Evolutionary conservation across 2,797 vertebrate genomes (phyloP).

Genomic region (Clarias laeviceps): DNA sequence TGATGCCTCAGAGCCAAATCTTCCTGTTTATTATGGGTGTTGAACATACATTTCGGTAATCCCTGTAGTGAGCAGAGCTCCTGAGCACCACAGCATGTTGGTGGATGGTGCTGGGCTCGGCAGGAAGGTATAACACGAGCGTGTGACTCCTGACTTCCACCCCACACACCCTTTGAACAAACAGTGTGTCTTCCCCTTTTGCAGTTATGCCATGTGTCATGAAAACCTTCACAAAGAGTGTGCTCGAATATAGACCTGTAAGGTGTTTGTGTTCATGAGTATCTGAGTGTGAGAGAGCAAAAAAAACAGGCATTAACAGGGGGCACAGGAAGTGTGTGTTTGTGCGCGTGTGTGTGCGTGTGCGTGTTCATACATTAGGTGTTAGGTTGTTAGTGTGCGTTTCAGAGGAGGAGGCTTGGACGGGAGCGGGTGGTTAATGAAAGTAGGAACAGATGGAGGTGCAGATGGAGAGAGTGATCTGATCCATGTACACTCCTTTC

Average conservation of each 20-base stretch:
- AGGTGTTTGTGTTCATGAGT: constrained; percentile 14
- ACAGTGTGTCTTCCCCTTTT: not conserved
- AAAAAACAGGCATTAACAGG: constrained; percentile 1
- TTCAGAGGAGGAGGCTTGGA: constrained; percentile 73
- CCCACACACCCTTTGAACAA: not conserved
- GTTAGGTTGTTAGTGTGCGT: constrained; percentile 53
- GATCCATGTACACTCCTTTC: constrained; percentile 75
- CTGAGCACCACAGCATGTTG: constrained; percentile 32
- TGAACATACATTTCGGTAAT: constrained; percentile 60
- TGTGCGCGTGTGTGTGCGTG: constrained; percentile 19
- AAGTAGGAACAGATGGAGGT: constrained; percentile 80
- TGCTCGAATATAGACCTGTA: not conserved
- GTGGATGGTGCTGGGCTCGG: constrained; percentile 27
- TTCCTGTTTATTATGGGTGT: constrained; percentile 60
- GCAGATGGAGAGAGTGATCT: constrained; percentile 81
- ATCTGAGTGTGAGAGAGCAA: not conserved
- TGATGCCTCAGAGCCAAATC: constrained; percentile 60
- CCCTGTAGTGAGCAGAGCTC: constrained; percentile 46
- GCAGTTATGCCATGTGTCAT: constrained; percentile 26
- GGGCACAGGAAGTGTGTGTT: constrained; percentile 16
- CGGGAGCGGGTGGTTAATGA: constrained; percentile 76
- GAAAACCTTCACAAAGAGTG: constrained; percentile 19
- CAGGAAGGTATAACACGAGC: constrained; percentile 3
- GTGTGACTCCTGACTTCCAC: constrained; percentile 21
- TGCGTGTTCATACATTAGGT: constrained; percentile 39